Base-by-base conservation (phyloP, 2,888 invertebrate species). In the Yponomeuta cagnagella region DNA sequence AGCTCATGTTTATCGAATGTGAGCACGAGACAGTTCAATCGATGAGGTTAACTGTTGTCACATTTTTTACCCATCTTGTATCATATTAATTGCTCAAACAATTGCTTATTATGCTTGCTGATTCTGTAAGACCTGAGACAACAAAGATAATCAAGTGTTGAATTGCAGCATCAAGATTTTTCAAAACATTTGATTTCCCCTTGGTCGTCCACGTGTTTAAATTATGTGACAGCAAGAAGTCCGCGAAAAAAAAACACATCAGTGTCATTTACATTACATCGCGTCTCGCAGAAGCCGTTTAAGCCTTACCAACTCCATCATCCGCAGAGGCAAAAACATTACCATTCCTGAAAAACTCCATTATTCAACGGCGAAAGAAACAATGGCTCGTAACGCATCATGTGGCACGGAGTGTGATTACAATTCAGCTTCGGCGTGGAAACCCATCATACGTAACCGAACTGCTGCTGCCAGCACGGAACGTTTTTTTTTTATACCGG, bases 401-500 rank as follows among this genome's bases (percentile, higher is more conserved):
- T 23, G 52, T 58, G 52, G 10, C 68, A 10, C 43, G 31, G 12
- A 67, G 68, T 31, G 52, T 68, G 48, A 68, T 68, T 68, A 31
- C 30, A 52, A 52, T 37, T 67, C 72, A 76, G 77, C 72, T 75
- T 65, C 73, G 77, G 77, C 77, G 75, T 74, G 75, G 76, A 77
- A 79, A 75, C 75, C 73, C 74, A 75, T 77, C 77, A 76, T 74
- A 76, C 74, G 78, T 78, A 76, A 78, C 77, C 75, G 77, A 74
- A 77, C 76, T 75, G 76, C 74, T 75, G 76, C 74, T 33, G 31
- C 37, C 37, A 12, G 67, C 65, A 33, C 37, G 33, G 67, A 33
- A 72, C 72, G 75, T 76, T 80, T 82, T 85, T 85, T 80, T 76
- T 80, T 82, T 84, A 80, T 81, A 23, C 64, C 76, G 75, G 78